Evolutionary conservation across 2,113 vertebrate genomes (phyloP).

Genomic region (Psettodes erumei): DNA sequence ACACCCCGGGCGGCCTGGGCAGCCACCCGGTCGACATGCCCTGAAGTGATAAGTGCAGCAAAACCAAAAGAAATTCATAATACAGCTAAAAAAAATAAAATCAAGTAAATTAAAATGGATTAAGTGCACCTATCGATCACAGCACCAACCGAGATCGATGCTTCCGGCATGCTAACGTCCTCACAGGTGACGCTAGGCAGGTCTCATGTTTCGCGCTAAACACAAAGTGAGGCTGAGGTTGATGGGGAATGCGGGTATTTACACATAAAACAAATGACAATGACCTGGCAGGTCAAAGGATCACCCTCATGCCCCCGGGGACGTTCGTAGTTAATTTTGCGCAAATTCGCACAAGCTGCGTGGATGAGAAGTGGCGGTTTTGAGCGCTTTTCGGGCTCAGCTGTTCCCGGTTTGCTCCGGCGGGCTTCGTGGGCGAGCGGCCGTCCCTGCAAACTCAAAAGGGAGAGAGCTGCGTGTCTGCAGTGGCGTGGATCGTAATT

Average conservation of each 20-base stretch:
- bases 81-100: no score
- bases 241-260: no score
- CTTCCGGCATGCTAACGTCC: background rate
- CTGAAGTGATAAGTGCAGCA: no score
- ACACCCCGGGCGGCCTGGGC: no score
- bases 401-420: background rate
- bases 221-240: background rate
- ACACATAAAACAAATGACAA: no score
- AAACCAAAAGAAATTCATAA: no score
- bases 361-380: background rate
- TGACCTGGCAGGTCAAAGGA: no score
- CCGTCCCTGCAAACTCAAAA: background rate
- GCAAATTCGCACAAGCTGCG: background rate
- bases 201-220: background rate
- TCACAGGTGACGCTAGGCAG: background rate
- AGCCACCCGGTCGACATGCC: no score
- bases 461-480: slow-evolving; percentile 2
- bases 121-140: no score
- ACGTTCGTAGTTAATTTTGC: background rate
- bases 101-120: no score
- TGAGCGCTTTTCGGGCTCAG: background rate
- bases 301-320: background rate
- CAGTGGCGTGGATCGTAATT: slow-evolving; percentile 8
- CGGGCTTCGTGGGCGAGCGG: background rate
- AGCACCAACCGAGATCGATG: no score